Evolutionary conservation across 2,888 invertebrate genomes (phyloP).

Genomic region (Clostera curtula): DNA sequence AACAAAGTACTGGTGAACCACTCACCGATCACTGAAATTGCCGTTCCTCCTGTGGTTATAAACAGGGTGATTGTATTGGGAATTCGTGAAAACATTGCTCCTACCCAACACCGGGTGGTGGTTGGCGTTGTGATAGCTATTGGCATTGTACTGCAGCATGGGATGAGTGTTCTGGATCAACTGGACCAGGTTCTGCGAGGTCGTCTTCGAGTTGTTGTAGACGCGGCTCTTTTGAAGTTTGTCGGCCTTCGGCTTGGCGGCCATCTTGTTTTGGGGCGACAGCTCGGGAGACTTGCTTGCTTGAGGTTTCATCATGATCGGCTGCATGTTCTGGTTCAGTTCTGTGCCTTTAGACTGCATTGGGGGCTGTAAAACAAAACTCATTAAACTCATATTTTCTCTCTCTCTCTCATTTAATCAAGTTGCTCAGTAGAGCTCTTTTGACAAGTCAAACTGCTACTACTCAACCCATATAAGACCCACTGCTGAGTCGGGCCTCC

Average conservation of each 20-base stretch:
- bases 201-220: conserved; percentile 45
- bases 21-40: conserved; percentile 35
- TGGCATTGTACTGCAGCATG: conserved; percentile 46
- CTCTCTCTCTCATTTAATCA: no score
- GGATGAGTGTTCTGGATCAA: conserved; percentile 65
- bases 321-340: conserved; percentile 27
- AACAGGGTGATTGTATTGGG: conserved; percentile 37
- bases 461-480: no score
- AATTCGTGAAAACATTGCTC: conserved; percentile 33
- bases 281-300: no score
- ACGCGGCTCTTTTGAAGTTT: conserved; percentile 44
- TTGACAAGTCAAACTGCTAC: no score
- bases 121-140: conserved; percentile 57
- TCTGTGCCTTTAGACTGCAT: conserved; percentile 42
- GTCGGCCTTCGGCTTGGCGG: conserved; percentile 19
- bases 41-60: conserved; percentile 44
- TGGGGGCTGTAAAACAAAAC: no score
- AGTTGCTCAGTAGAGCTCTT: no score
- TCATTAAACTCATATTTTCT: no score
- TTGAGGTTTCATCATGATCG: conserved; percentile 25
- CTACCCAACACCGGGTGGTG: conserved; percentile 60
- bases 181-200: conserved; percentile 58
- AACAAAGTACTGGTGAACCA: not conserved
- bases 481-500: no score
- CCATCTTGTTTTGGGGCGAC: conserved; percentile 30